phyloP scores from a whole-genome alignment of 2,888 invertebrate genomes.

The Cantharis rufa region DNA sequence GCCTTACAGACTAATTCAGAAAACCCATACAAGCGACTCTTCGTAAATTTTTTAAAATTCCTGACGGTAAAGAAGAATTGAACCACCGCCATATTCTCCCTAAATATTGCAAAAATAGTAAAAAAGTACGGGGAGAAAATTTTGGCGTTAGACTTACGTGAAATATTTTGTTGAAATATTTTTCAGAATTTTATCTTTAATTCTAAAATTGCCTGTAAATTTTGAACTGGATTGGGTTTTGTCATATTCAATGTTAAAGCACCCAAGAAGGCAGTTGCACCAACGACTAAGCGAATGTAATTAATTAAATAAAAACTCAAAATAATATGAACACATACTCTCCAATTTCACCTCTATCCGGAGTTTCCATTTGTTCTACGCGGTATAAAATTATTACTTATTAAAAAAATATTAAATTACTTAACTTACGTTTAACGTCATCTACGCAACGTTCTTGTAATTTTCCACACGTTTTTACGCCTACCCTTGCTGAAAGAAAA shows the following conservation, averaged over 20 bases:
- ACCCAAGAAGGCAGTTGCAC: slow-evolving; percentile 72
- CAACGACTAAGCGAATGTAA: neutral
- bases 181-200: slow-evolving; percentile 33
- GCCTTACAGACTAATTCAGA: slow-evolving; percentile 70
- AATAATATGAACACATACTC: neutral
- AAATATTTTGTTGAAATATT: slow-evolving; percentile 38
- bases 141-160: slow-evolving; percentile 33
- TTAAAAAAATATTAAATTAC: neutral
- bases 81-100: slow-evolving; percentile 69
- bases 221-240: slow-evolving; percentile 48
- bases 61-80: slow-evolving; percentile 72
- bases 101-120: slow-evolving; percentile 41
- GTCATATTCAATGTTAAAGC: slow-evolving; percentile 73
- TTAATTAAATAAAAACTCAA: neutral
- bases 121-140: slow-evolving; percentile 31
- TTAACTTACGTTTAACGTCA: neutral
- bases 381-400: neutral
- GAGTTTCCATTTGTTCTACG: neutral
- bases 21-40: slow-evolving; percentile 75
- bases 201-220: slow-evolving; percentile 35
- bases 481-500: neutral
- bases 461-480: neutral
- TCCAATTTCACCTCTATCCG: neutral
- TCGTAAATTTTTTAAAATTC: slow-evolving; percentile 69
- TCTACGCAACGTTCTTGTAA: neutral